Conservation (phyloP, 37 sponge, comb jelly and placozoan species). For the Lycopodina hypogea region DNA sequence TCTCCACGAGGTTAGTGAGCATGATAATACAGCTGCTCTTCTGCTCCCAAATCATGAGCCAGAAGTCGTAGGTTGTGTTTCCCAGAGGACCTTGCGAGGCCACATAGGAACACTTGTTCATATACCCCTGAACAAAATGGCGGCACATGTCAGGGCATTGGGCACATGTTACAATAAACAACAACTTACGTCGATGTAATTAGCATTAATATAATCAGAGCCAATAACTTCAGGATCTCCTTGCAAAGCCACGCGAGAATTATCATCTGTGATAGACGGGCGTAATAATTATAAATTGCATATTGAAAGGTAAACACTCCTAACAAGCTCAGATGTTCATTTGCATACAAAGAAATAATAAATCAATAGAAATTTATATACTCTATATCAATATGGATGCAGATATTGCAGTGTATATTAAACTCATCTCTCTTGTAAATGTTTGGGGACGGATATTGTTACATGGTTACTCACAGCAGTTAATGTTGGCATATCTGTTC, state of each 20-base stretch:
- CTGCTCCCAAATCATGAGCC: constrained; percentile 82
- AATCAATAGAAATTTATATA: too few relatives aligned
- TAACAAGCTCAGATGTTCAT: too few relatives aligned
- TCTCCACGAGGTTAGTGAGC: constrained; percentile 79
- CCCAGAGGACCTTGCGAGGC: constrained; percentile 74
- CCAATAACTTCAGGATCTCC: constrained; percentile 26
- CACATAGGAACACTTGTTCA: constrained; percentile 33
- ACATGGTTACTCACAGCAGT: constrained; percentile 54
- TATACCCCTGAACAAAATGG: constrained; percentile 52
- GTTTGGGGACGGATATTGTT: not conserved
- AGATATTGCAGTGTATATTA: too few relatives aligned
- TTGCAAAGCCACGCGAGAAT: constrained; percentile 43
- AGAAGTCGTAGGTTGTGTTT: constrained; percentile 70
- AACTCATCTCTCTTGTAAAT: too few relatives aligned
- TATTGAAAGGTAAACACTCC: not conserved
- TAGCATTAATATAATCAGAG: constrained; percentile 85
- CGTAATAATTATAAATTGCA: not conserved
- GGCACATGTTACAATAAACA: not conserved
- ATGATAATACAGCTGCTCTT: constrained; percentile 58
- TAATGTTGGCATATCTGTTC: constrained; percentile 87
- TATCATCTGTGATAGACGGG: constrained; percentile 50
- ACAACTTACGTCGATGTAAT: constrained; percentile 73
- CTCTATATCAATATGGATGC: too few relatives aligned
- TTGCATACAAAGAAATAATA: too few relatives aligned
- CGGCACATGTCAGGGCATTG: too few relatives aligned